These are phyloP conservation scores for Macropis europaea DNA, from an alignment of 2,888 invertebrate species.

Conservation along the genomic window DNA sequence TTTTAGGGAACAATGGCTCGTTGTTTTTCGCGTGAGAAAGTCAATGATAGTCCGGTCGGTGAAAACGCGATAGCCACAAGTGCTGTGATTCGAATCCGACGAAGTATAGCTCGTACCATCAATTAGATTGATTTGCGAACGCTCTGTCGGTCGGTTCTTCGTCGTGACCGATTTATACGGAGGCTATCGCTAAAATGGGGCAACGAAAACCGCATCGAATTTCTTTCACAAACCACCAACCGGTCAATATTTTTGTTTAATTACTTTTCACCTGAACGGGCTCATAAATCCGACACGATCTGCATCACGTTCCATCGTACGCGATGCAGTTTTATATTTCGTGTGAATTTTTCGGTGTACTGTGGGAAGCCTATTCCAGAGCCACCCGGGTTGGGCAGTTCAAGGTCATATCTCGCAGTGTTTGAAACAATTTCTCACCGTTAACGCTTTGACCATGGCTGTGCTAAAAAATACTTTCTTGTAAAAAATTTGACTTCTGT, in stretches of 20 bases:
- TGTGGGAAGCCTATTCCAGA: no score
- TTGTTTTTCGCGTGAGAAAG: background rate
- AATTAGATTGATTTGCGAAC: slow-evolving; percentile 8
- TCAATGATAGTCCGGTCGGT: background rate
- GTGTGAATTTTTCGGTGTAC: no score
- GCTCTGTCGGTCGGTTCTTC: background rate
- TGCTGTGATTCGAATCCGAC: background rate
- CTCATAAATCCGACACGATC: background rate
- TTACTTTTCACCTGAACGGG: background rate
- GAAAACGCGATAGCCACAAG: background rate
- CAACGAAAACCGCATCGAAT: background rate
- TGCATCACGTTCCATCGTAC: no score
- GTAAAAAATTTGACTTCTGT: no score
- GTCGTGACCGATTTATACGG: background rate
- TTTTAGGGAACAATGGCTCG: background rate
- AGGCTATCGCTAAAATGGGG: background rate
- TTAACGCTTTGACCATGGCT: no score
- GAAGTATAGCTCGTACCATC: background rate
- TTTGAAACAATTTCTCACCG: no score
- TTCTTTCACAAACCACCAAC: background rate
- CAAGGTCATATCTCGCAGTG: no score
- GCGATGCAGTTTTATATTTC: no score
- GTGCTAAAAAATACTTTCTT: no score
- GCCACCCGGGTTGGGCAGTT: no score
- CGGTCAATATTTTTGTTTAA: background rate